phyloP scores from a whole-genome alignment of 2,797 vertebrate genomes.

The Tauraco hartlaubi region DNA sequence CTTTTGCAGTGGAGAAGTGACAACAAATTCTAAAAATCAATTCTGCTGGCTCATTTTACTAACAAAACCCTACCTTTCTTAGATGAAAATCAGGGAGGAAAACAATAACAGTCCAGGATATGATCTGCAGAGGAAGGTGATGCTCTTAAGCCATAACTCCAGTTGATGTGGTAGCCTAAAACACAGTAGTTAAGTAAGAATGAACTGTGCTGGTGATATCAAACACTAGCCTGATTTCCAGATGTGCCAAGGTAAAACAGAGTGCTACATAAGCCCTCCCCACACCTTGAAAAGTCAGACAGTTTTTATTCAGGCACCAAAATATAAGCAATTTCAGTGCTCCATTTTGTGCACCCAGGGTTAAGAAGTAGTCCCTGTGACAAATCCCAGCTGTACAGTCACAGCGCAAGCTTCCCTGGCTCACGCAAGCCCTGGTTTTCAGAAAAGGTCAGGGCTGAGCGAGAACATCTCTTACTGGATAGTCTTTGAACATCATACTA shows the following conservation, averaged over 20 bases:
- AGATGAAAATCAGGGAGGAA: not conserved
- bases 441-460: not conserved
- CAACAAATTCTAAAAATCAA: not conserved
- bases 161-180: not conserved
- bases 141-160: not conserved
- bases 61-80: not conserved
- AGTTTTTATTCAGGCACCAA: not conserved
- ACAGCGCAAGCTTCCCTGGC: not conserved
- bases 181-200: not conserved
- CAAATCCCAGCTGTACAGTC: not conserved
- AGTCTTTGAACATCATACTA: not conserved
- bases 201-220: not conserved
- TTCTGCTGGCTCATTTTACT: not conserved
- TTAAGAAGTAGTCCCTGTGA: not conserved
- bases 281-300: not conserved
- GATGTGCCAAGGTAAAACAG: not conserved
- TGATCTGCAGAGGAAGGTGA: not conserved
- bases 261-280: fast-evolving
- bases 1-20: not conserved
- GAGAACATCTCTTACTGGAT: not conserved
- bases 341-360: not conserved
- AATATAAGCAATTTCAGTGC: not conserved
- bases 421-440: not conserved
- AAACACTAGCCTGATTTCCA: not conserved
- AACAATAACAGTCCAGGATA: not conserved